Base-by-base conservation (phyloP, 2,797 vertebrate species). In the Myiotriccus ornatus region DNA sequence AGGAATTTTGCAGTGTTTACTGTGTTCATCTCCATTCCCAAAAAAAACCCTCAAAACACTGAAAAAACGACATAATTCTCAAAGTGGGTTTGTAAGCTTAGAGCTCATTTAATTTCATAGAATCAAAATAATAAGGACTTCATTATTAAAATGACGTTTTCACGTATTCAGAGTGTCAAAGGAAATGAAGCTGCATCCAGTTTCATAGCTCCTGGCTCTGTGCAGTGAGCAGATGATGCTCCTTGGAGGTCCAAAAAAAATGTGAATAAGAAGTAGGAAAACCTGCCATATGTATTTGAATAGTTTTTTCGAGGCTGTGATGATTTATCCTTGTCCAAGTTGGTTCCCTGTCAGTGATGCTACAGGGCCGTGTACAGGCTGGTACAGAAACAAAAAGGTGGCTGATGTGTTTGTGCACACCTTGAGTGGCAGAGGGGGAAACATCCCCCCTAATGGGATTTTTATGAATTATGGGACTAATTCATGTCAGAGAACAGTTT, bases 311-410 rank as follows among this genome's bases (percentile, higher is more conserved):
- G 27, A 49, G 53, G 9, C 56, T 75, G 6, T 14, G 30, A 5
- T 22, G 8, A 9, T 44, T 41, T 49, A 43, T 25, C 46, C 14
- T 30, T 75, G 46, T 46, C 43, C 47, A 27, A 10, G 30, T 12
- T 59, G 30, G 3, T 59, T 55, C 55, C 0, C 6, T 60, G 0
- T 64, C 67, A 30, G 0, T 2, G 2, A 1, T 83, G 11, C 43
- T 56, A 1, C 22, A 5, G 4, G 35, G n/a, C n/a, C 22, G 2
- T 68, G 68, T 84, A 12, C 28, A 55, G 43, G 4, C 21, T 60
- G 15, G 7, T 23, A 2, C 1, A 35, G 65, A 15, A 52, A 10
- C 24, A 39, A 27, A 53, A 62, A 13, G 28, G 32, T 32, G 64
- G 7, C 32, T 30, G 28, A 52, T 52, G 17, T 52, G 18, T 47